These are phyloP conservation scores for Chrysopilus asiliformis DNA, from an alignment of 2,888 invertebrate species.

Conservation along the genomic window DNA sequence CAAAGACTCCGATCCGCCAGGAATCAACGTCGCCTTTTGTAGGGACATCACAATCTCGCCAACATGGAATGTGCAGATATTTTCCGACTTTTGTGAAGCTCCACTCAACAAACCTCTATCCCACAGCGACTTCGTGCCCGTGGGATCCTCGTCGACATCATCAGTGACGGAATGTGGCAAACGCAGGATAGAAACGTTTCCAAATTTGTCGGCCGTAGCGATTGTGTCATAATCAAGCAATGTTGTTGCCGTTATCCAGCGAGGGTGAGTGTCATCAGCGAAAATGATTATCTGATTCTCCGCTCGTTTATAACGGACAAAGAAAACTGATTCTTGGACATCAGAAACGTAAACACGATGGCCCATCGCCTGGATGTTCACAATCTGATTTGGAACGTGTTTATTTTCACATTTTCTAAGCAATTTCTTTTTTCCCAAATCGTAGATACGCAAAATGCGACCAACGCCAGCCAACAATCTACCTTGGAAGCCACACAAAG, in stretches of 20 bases:
- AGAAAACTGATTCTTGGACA: constrained; percentile 93
- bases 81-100: constrained; percentile 94
- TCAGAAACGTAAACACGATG: constrained; percentile 91
- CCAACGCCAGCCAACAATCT: constrained; percentile 86
- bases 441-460: constrained; percentile 81
- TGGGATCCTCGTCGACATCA: constrained; percentile 98
- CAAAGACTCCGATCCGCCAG: constrained; percentile 92
- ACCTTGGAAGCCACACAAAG: constrained; percentile 84
- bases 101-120: constrained; percentile 86
- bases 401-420: constrained; percentile 94
- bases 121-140: constrained; percentile 96
- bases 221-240: constrained; percentile 93
- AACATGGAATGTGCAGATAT: constrained; percentile 84
- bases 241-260: constrained; percentile 88
- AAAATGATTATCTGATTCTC: constrained; percentile 98
- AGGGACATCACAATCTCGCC: constrained; percentile 94
- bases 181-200: constrained; percentile 83
- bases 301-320: constrained; percentile 82
- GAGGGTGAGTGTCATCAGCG: constrained; percentile 94
- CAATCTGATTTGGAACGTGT: constrained; percentile 92
- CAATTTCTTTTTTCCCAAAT: constrained; percentile 91
- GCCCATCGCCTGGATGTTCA: constrained; percentile 86
- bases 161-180: constrained; percentile 85
- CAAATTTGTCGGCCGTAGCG: constrained; percentile 95
- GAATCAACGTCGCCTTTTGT: constrained; percentile 90